Evolutionary conservation across 37 sponge, comb jelly and placozoan genomes (phyloP), one percentile per base, ranked within the genome.

Genomic region (Hexactinellida sp.): DNA sequence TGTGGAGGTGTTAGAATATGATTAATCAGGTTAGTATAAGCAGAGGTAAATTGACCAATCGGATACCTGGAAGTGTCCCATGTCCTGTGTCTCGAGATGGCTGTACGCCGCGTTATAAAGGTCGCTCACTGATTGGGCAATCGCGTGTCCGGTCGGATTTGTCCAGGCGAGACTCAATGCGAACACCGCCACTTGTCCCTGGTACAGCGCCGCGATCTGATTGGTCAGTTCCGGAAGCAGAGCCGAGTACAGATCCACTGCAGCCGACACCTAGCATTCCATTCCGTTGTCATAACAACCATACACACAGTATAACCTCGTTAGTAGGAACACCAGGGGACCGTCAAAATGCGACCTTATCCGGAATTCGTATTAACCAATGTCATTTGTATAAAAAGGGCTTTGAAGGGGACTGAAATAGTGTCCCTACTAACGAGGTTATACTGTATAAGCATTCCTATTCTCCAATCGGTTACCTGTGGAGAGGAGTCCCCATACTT

Each of bases 251-350:
- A 63, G 34, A 3, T 63, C 19, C 5, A 63, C 13, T 3, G 76
- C 76, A 25, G 76, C 76, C 5, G 76, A 63, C 76, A 63, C 76
- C 76, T 63, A 63, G 47, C n/a, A n/a, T n/a, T n/a, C n/a, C n/a
- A n/a, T n/a, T n/a, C n/a, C n/a, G n/a, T n/a, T n/a, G n/a, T n/a
- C n/a, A n/a, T n/a, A n/a, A n/a, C n/a, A n/a, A n/a, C n/a, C 16
- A 47, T 47, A 16, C 52, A 47, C 9, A 47, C 52, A 47, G 9
- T 47, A 9, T 16, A 47, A 47, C 16, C 52, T 47, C 16, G 52
- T 47, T 47, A 16, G 13, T 47, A 47, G 9, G 52, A 16, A 47
- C 13, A 47, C 16, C 9, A 19, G 16, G 16, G 52, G 52, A 47
- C 9, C n/a, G n/a, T n/a, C n/a, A n/a, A n/a, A n/a, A n/a, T n/a